phyloP scores from a whole-genome alignment of 2,797 vertebrate species.

The Lacerta bilineata region DNA sequence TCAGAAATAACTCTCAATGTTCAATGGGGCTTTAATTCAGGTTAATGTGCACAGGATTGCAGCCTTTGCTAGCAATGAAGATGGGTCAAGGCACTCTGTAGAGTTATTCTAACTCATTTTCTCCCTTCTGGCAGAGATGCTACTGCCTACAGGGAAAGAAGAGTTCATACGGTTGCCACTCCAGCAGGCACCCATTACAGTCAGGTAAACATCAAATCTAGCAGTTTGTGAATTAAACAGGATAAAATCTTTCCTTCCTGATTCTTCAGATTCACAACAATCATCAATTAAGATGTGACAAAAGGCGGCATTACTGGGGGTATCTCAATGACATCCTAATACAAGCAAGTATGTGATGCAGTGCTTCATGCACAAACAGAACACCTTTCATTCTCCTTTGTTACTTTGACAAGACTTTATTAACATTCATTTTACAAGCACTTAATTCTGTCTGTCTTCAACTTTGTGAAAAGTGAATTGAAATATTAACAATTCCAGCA shows the following conservation, averaged over 20 bases:
- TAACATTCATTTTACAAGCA: conserved; percentile 38
- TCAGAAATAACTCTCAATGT: not conserved
- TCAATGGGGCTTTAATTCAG: not conserved
- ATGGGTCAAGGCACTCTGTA: not conserved
- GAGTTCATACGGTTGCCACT: not conserved
- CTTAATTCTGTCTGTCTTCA: conserved; percentile 56
- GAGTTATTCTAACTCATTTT: too few species aligned
- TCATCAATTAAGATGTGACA: not conserved
- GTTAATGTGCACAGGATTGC: not conserved
- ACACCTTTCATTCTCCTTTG: not conserved
- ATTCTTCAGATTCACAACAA: not conserved
- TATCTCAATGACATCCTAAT: not conserved
- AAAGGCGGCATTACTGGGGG: not conserved
- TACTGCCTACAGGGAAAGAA: not conserved
- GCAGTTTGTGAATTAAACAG: not conserved
- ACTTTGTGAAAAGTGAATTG: conserved; percentile 41
- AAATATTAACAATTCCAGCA: not conserved
- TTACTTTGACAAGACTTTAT: conserved; percentile 11
- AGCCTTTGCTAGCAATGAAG: not conserved
- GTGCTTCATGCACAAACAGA: not conserved
- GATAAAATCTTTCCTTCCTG: too few species aligned
- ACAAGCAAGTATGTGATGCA: too few species aligned
- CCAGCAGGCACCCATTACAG: not conserved
- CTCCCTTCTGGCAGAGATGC: not conserved
- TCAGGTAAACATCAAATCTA: not conserved